Evolutionary conservation across 2,113 vertebrate genomes (phyloP).

Genomic region (Dromas ardeola): DNA sequence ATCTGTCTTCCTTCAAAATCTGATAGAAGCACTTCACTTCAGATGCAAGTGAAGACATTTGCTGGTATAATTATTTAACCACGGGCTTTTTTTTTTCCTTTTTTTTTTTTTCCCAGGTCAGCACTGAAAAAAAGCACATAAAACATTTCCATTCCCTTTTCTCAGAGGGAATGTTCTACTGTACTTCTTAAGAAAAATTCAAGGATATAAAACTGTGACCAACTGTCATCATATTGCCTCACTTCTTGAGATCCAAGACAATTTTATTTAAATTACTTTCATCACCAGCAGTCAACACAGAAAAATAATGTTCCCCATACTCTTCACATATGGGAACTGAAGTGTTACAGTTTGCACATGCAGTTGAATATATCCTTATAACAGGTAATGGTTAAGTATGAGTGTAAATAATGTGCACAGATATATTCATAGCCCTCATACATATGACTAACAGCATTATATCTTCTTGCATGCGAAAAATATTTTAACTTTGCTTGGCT

Average conservation of each 20-base stretch:
- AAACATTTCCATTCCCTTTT: neutral
- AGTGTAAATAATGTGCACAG: neutral
- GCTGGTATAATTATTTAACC: neutral
- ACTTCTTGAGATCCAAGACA: neutral
- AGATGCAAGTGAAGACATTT: neutral
- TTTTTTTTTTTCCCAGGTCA: neutral
- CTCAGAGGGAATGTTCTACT: neutral
- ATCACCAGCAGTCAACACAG: neutral
- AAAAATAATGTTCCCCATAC: neutral
- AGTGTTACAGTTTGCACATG: neutral
- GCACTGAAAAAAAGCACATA: neutral
- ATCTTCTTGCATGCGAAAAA: neutral
- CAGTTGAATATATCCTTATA: neutral
- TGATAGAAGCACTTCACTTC: neutral
- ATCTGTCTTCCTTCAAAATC: neutral
- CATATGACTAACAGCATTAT: neutral
- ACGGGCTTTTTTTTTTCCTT: neutral
- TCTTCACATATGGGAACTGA: neutral
- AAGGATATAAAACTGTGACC: neutral
- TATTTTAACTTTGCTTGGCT: neutral
- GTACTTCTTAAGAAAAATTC: neutral
- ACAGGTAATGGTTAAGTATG: neutral
- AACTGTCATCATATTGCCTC: neutral
- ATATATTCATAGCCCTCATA: neutral
- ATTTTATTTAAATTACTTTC: neutral